These are phyloP conservation scores for Monarcha castaneiventris DNA, from an alignment of 2,113 vertebrate genomes.

Conservation along the genomic window DNA sequence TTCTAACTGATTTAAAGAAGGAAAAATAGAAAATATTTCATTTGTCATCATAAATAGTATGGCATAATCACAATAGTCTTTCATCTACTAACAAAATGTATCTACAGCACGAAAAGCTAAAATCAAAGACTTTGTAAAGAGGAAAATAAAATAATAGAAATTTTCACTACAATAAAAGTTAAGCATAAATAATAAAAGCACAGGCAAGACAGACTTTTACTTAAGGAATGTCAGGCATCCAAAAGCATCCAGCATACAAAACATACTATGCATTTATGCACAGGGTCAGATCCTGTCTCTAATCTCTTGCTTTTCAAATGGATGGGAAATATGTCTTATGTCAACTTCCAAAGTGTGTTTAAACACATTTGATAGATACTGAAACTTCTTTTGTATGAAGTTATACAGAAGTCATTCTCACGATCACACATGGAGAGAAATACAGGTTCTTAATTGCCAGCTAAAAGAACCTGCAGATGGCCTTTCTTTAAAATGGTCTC, in stretches of 20 bases:
- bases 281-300: background rate
- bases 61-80: background rate
- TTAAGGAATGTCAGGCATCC: background rate
- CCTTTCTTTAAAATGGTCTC: background rate
- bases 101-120: background rate
- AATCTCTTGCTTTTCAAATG: background rate
- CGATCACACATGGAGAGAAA: background rate
- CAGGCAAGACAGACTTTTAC: background rate
- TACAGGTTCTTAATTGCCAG: background rate
- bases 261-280: background rate
- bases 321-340: background rate
- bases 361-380: background rate
- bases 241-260: background rate
- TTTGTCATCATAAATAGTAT: background rate
- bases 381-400: background rate
- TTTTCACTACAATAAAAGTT: background rate
- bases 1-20: background rate
- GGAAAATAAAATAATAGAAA: background rate
- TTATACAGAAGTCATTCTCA: background rate
- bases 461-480: background rate
- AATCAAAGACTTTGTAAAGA: background rate
- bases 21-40: background rate
- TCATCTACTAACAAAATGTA: background rate
- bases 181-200: background rate
- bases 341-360: background rate